A percentile compares a stretch with the other conserved stretches of the same genome.
Conservation (phyloP, 2,888 invertebrate genomes). For the Palloptera scutellata region DNA sequence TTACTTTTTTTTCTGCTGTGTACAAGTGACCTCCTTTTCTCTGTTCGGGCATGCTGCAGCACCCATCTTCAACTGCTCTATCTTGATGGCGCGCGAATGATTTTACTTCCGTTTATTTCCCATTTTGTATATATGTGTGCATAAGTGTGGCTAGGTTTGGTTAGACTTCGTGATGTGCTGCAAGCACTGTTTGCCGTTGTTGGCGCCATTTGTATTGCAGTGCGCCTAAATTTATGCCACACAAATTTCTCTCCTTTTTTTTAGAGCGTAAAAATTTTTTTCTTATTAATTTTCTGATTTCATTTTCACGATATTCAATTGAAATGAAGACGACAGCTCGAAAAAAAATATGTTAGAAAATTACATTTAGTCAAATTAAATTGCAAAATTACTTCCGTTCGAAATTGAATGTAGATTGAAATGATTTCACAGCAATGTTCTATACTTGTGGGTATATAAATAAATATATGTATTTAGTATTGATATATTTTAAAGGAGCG, state of each 20-base stretch:
- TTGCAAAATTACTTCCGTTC: constrained; percentile 26
- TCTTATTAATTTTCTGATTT: constrained; percentile 15
- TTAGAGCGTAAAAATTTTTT: neutral
- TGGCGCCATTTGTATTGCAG: neutral
- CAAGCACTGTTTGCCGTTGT: neutral
- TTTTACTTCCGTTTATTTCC: constrained; percentile 5
- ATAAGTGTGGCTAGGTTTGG: no score
- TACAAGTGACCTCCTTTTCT: constrained; percentile 16
- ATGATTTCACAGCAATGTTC: no score
- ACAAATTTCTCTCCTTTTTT: neutral
- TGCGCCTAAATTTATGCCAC: constrained; percentile 7
- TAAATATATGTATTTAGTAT: no score
- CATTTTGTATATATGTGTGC: neutral
- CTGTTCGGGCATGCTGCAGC: neutral
- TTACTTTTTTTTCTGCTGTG: constrained; percentile 7
- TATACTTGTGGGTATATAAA: no score
- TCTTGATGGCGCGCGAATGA: constrained; percentile 4
- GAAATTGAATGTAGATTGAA: no score
- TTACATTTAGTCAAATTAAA: constrained; percentile 28
- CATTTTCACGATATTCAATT: constrained; percentile 7
- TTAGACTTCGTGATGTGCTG: no score
- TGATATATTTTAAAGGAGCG: no score
- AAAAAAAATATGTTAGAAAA: constrained; percentile 14
- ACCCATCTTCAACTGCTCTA: neutral
- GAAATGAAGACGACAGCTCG: neutral